Evolutionary conservation across 2,113 vertebrate genomes (phyloP).

Genomic region (Motacilla tschutschensis): DNA sequence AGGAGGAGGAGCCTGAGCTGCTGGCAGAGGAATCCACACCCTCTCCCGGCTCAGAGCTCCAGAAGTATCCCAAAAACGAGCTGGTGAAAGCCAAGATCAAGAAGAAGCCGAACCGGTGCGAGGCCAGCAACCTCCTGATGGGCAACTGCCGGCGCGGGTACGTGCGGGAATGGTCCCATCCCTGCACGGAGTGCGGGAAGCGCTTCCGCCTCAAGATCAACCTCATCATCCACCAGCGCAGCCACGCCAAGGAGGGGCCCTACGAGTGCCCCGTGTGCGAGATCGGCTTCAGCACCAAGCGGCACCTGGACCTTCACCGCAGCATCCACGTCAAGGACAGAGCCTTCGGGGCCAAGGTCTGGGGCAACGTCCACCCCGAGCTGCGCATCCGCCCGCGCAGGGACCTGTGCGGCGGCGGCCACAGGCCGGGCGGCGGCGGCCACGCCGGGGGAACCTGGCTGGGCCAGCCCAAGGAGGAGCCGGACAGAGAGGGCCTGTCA

Average conservation of each 20-base stretch:
- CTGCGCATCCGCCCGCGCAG: conserved; percentile 24
- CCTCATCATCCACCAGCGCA: conserved; percentile 78
- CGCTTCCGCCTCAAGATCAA: conserved; percentile 77
- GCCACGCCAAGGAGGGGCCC: conserved; percentile 73
- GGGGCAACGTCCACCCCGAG: conserved; percentile 55
- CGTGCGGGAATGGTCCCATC: conserved; percentile 63
- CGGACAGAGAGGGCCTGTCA: conserved; percentile 33
- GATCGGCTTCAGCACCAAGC: conserved; percentile 65
- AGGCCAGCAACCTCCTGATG: conserved; percentile 6
- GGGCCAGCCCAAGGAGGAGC: conserved; percentile 39
- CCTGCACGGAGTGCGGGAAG: conserved; percentile 74
- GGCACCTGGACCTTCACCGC: conserved; percentile 70
- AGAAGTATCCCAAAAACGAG: not conserved
- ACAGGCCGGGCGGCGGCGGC: no score
- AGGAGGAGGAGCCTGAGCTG: not conserved
- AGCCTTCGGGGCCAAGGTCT: conserved; percentile 44
- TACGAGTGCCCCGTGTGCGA: conserved; percentile 69
- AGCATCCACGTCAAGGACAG: conserved; percentile 61
- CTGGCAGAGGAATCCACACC: not conserved
- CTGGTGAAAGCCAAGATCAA: not conserved
- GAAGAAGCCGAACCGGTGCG: not conserved
- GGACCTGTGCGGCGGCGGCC: not conserved
- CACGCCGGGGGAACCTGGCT: not conserved
- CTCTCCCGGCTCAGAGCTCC: fast-evolving
- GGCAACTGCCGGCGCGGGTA: conserved; percentile 49